These are phyloP conservation scores for Plectus sambesii DNA, from an alignment of 1,140 invertebrate genomes.

Conservation along the genomic window DNA sequence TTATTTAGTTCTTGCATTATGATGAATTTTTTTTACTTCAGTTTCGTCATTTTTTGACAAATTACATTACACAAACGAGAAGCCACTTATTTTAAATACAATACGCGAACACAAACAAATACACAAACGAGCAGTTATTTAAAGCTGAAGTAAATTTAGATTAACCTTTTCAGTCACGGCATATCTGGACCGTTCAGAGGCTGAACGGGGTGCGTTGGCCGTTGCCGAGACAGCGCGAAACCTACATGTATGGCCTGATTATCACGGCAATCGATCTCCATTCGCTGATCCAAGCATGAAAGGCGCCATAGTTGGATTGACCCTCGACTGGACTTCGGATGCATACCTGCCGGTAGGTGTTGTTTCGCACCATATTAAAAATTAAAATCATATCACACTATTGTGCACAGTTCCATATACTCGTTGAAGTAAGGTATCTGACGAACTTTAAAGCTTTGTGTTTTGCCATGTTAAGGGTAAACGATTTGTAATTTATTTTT, in stretches of 20 bases:
- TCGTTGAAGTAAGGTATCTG: too few species aligned
- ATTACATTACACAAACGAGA: constrained; percentile 44
- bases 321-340: constrained; percentile 14
- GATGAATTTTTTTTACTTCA: background rate
- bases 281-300: constrained; percentile 69
- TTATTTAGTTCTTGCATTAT: background rate
- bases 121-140: constrained; percentile 22
- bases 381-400: too few species aligned
- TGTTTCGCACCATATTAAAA: too few species aligned
- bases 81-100: constrained; percentile 74
- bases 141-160: constrained; percentile 21
- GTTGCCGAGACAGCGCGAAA: constrained; percentile 57
- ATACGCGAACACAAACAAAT: constrained; percentile 49
- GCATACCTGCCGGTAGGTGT: too few species aligned
- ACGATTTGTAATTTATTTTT: too few species aligned
- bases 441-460: too few species aligned
- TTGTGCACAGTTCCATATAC: too few species aligned
- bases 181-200: constrained; percentile 31
- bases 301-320: constrained; percentile 51
- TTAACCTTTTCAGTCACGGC: constrained; percentile 45
- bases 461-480: too few species aligned
- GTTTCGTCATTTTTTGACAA: background rate
- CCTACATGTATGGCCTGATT: constrained; percentile 82
- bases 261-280: constrained; percentile 85
- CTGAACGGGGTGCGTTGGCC: constrained; percentile 21